A percentile compares a stretch with the other conserved stretches of the same genome.
These are phyloP conservation scores for Digitonthophagus gazella DNA, from an alignment of 2,888 invertebrate genomes.

Conservation along the genomic window DNA sequence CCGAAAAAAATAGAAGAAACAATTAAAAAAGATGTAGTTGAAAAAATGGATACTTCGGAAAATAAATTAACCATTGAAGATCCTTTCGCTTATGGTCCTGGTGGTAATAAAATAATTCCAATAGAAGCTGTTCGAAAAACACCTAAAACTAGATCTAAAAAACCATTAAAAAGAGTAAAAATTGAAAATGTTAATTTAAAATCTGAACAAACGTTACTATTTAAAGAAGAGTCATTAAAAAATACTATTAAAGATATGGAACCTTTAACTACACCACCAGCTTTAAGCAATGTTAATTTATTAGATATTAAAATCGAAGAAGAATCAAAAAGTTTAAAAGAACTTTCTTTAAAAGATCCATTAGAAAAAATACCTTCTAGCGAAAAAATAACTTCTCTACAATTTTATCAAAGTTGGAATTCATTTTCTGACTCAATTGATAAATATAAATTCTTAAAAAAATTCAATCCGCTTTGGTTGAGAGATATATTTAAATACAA, in stretches of 20 bases:
- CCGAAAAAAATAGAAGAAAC: slow-evolving; percentile 39
- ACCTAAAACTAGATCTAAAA: slow-evolving; percentile 57
- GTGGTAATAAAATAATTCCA: slow-evolving; percentile 44
- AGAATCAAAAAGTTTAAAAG: slow-evolving; percentile 28
- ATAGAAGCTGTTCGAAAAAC: slow-evolving; percentile 59
- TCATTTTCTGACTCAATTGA: slow-evolving; percentile 53
- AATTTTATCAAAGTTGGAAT: slow-evolving; percentile 66
- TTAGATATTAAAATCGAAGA: slow-evolving; percentile 35
- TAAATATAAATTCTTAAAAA: slow-evolving; percentile 60
- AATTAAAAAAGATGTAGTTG: not conserved
- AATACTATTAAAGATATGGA: not conserved
- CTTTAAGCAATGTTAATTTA: not conserved
- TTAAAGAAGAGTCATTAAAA: not conserved
- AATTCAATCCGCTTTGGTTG: slow-evolving; percentile 57
- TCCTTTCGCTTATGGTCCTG: slow-evolving; percentile 41
- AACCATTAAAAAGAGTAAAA: slow-evolving; percentile 56
- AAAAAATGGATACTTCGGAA: not conserved
- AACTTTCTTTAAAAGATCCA: not conserved
- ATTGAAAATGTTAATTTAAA: slow-evolving; percentile 26
- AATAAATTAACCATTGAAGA: not conserved
- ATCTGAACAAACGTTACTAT: slow-evolving; percentile 23
- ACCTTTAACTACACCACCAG: not conserved
- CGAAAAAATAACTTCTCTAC: slow-evolving; percentile 57
- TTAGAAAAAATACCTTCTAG: slow-evolving; percentile 20
- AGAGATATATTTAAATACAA: slow-evolving; percentile 66